Conservation (phyloP, 1,140 invertebrate genomes). For the Polypedilum vanderplanki region DNA sequence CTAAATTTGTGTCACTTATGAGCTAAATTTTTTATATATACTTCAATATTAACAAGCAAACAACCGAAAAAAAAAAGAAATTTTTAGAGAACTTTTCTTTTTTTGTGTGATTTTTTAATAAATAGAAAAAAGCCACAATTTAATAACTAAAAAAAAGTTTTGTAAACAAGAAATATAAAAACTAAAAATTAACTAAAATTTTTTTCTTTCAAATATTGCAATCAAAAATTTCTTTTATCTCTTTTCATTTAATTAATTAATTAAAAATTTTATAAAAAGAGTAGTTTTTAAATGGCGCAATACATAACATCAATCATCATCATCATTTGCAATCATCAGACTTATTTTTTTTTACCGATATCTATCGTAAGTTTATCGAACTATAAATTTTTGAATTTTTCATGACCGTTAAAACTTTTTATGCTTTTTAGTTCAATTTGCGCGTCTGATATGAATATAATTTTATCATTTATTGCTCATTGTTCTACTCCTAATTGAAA, state of each 20-base stretch:
- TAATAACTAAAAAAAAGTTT: conserved; percentile 14
- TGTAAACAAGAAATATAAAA: not conserved
- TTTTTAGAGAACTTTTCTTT: not conserved
- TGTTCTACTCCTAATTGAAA: no score
- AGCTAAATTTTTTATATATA: no score
- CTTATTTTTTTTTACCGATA: no score
- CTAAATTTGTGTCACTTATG: not conserved
- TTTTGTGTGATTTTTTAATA: not conserved
- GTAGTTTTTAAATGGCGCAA: not conserved
- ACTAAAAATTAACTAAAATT: conserved; percentile 1
- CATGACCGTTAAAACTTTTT: no score
- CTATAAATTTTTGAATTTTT: no score
- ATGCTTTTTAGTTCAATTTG: no score
- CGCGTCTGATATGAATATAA: no score
- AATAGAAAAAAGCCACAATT: conserved; percentile 15
- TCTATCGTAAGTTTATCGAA: not conserved
- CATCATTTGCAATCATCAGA: not conserved
- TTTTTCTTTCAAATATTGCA: not conserved
- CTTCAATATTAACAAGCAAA: conserved; percentile 6
- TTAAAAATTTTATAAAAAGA: not conserved
- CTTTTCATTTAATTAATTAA: not conserved
- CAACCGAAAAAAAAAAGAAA: not conserved
- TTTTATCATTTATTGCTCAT: no score
- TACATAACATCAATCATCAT: not conserved
- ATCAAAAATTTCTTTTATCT: not conserved